A percentile compares a stretch with the other conserved stretches of the same genome.
Evolutionary conservation across 2,888 invertebrate genomes (phyloP).

Genomic region (Agapostemon virescens): DNA sequence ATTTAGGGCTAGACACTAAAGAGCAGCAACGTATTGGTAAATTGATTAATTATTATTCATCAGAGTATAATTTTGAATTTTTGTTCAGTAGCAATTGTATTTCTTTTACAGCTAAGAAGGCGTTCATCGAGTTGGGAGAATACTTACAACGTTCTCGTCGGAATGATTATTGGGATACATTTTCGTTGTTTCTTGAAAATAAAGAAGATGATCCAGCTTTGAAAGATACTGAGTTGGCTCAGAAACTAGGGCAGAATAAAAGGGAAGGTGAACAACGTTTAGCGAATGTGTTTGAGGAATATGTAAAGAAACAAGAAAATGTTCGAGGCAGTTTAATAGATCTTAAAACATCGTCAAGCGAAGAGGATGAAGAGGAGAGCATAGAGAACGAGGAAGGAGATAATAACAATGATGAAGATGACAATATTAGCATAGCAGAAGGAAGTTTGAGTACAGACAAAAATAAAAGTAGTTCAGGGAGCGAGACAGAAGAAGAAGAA

Average conservation of each 20-base stretch:
- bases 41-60: conserved; percentile 20
- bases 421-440: conserved; percentile 21
- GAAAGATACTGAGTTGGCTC: conserved; percentile 60
- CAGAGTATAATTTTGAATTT: background rate
- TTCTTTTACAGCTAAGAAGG: conserved; percentile 69
- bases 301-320: conserved; percentile 68
- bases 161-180: conserved; percentile 74
- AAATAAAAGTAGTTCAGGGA: conserved; percentile 31
- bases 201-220: conserved; percentile 72
- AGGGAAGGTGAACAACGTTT: conserved; percentile 68
- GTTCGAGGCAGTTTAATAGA: conserved; percentile 23
- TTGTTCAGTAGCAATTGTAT: background rate
- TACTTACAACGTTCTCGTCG: conserved; percentile 69
- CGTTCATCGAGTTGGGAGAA: conserved; percentile 72
- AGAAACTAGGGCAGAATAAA: conserved; percentile 69
- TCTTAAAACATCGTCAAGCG: conserved; percentile 34
- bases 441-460: conserved; percentile 8
- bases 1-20: conserved; percentile 63
- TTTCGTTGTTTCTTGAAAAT: conserved; percentile 67
- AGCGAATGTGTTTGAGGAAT: conserved; percentile 71
- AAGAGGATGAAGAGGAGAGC: conserved; percentile 55
- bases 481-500: conserved; percentile 29
- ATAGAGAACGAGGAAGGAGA: conserved; percentile 40
- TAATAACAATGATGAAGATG: background rate
- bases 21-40: conserved; percentile 69